Evolutionary conservation across 2,113 vertebrate genomes (phyloP), one percentile per base, ranked within the genome.

Genomic region (Microcebus tavaratra): DNA sequence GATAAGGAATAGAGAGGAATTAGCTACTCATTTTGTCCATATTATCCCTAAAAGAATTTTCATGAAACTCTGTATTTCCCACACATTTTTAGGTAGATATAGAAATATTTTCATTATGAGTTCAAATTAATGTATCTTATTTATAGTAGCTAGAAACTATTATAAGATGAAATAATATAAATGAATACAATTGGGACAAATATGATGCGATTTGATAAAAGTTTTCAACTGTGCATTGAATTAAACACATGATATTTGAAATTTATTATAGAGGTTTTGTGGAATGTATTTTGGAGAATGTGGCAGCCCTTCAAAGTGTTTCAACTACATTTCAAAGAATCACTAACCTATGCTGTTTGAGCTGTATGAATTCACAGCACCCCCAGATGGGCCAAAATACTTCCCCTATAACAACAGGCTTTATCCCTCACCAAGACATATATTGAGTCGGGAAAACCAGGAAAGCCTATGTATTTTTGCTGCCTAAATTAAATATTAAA

Each of bases 91-190:
- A 89, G 78, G 27, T 84, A 75, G 25, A 59, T 5, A 70, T 75
- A 9, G 87, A 90, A 91, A 75, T 87, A 96, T 73, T 75, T 95
- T 80, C 2, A 87, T 87, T 96, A 34, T 57, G 13, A 79, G 2
- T 11, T 63, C 53, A 90, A 83, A 84, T 75, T 75, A 87, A 75
- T 48, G 57, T 23, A 18, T 27, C 14, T 93, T 8, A 63, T 63
- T 63, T 55, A n/a, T 48, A 73, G 5, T 50, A 59, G 48, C 10
- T 68, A 89, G 29, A 90, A 90, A 78, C 4, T 79, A 79, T 48
- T 55, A 68, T 79, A 79, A 90, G 42, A 92, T 94, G 18, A 87
- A 82, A 55, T 50, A 48, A 61, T 75, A 90, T 50, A 42, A 61
- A 48, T 90, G 42, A 87, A 21, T 87, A 11, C n/a, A 88, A 84